phyloP scores from a whole-genome alignment of 2,113 vertebrate genomes.

The Pluvialis apricaria region DNA sequence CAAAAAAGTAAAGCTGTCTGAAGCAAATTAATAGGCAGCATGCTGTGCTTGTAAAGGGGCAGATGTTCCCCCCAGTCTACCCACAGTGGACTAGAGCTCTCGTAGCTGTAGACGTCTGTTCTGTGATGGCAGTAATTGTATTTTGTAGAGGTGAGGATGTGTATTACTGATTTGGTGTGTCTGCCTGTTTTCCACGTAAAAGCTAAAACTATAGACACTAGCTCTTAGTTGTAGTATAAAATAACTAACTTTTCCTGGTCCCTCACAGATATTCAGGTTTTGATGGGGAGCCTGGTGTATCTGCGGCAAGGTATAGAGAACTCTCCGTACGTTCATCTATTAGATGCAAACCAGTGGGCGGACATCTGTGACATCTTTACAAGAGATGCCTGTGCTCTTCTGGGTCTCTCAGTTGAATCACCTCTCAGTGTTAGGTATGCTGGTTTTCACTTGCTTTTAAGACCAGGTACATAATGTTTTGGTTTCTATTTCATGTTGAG shows the following conservation, averaged over 20 bases:
- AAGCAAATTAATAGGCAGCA: not conserved
- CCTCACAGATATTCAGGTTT: slow-evolving; percentile 80
- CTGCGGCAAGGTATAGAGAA: slow-evolving; percentile 85
- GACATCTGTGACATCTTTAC: slow-evolving; percentile 90
- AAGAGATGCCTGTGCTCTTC: slow-evolving; percentile 81
- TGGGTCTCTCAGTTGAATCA: slow-evolving; percentile 84
- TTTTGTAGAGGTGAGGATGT: not conserved
- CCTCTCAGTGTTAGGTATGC: slow-evolving; percentile 85
- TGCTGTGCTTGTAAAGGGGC: not conserved
- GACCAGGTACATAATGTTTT: accelerated
- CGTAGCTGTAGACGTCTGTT: accelerated
- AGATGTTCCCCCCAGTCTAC: accelerated
- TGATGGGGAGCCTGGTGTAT: slow-evolving; percentile 87
- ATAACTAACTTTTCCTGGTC: not conserved
- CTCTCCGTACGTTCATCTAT: slow-evolving; percentile 82
- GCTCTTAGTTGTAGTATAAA: not conserved
- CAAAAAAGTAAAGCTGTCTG: not conserved
- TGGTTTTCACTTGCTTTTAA: not conserved
- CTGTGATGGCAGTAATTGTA: no score
- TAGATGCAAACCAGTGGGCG: slow-evolving; percentile 86
- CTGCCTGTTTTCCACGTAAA: not conserved
- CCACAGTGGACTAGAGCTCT: not conserved
- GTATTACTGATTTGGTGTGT: not conserved
- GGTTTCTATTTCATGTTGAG: not conserved
- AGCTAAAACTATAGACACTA: not conserved